phyloP scores from a whole-genome alignment of 2,888 invertebrate species.

The Sesia bembeciformis region DNA sequence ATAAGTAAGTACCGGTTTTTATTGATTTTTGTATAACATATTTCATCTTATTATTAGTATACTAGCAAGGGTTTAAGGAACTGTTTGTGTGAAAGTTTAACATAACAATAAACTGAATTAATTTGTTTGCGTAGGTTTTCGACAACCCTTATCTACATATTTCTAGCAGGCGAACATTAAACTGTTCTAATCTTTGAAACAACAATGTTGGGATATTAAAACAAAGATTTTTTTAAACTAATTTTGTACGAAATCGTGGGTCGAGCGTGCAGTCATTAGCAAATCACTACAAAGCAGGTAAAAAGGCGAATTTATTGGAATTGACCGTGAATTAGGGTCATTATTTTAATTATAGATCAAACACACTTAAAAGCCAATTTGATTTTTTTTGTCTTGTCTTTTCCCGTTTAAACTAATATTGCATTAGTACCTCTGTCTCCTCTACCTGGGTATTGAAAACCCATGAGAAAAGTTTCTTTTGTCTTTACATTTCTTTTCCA shows the following conservation, averaged over 20 bases:
- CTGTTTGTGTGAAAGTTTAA: slow-evolving; percentile 29
- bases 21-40: neutral
- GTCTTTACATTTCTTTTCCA: neutral
- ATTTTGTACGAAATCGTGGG: neutral
- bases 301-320: slow-evolving; percentile 41
- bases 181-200: slow-evolving; percentile 46
- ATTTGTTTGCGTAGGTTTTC: slow-evolving; percentile 18
- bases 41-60: neutral
- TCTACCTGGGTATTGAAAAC: neutral
- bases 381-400: slow-evolving; percentile 14
- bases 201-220: slow-evolving; percentile 27
- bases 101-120: slow-evolving; percentile 51
- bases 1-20: neutral
- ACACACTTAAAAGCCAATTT: slow-evolving; percentile 33
- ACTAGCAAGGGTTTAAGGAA: slow-evolving; percentile 11
- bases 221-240: neutral
- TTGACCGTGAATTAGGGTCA: slow-evolving; percentile 50
- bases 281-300: slow-evolving; percentile 55
- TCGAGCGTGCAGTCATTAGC: slow-evolving; percentile 35
- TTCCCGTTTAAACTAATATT: neutral
- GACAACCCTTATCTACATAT: slow-evolving; percentile 24
- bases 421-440: neutral
- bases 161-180: slow-evolving; percentile 44
- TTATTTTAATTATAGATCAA: slow-evolving; percentile 68
- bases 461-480: neutral